Base-by-base conservation (phyloP, 2,113 vertebrate genomes). In the Oxyura jamaicensis region DNA sequence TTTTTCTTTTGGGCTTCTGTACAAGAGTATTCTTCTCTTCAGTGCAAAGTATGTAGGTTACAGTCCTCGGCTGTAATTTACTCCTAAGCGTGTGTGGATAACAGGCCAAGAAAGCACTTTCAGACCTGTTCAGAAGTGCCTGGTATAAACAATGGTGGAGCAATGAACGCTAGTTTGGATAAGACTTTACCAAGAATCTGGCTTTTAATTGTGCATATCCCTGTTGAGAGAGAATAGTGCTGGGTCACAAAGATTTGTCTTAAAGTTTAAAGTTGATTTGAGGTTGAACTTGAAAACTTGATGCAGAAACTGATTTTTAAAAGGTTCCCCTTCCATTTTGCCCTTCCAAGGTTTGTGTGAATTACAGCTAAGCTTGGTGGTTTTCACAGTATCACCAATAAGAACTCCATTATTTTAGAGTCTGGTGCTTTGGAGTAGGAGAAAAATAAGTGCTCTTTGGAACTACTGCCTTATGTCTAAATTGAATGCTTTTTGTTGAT, bases 61-160 rank as follows among this genome's bases (percentile, higher is more conserved):
- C 23, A 46, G n/a, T 73, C 58, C 36, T 83, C 21, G 8, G 23
- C 75, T 94, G 17, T 68, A 85, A 14, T 73, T 93, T 62, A 41
- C 41, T 73, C 75, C 0, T 0, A 2, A 7, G 58, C 22, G 39
- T 76, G 53, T 73, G 26, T 66, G 67, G 63, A 62, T 83, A 66
- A 44, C 44, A 76, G 62, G 71, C 31, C 59, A 72, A 66, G 71
- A 86, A 79, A 68, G 20, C n/a, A 8, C 39, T 39, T 86, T 60
- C 56, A 94, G 79, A 48, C 17, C 65, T 50, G n/a, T 63, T 90
- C 68, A 88, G 76, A 72, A 68, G 42, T 33, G 4, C 88, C 52
- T 88, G 65, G 25, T 20, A 12, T 90, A 58, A 58, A 36, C 69
- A 83, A 42, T 84, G 11, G 33, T 71, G 63, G 68, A 81, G 36